phyloP scores from a whole-genome alignment of 2,888 invertebrate genomes.

The Tromatobia lineatoria region DNA sequence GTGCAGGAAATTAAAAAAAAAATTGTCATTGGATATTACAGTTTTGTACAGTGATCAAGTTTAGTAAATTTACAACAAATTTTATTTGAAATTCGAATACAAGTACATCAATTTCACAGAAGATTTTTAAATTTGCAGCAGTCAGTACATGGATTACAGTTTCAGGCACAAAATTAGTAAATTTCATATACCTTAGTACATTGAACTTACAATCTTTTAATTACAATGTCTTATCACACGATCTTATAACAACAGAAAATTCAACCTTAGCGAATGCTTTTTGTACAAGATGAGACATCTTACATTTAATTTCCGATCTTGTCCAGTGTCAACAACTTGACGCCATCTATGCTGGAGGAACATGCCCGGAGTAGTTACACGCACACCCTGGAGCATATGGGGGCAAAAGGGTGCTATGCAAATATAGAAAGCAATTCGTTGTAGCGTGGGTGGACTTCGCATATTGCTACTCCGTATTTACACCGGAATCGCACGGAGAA shows the following conservation, averaged over 20 bases:
- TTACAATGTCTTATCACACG: background rate
- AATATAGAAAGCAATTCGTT: conserved; percentile 37
- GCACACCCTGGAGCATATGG: background rate
- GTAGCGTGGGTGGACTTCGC: conserved; percentile 8
- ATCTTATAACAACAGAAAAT: background rate
- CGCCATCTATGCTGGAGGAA: background rate
- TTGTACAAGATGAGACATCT: background rate
- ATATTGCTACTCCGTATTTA: conserved; percentile 19
- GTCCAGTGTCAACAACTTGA: background rate
- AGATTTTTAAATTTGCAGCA: too few relatives aligned
- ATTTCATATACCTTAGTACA: too few relatives aligned
- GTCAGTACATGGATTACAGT: too few relatives aligned
- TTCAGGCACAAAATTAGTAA: too few relatives aligned
- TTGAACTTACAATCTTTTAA: too few relatives aligned
- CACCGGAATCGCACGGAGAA: conserved; percentile 9
- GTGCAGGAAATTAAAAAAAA: too few relatives aligned
- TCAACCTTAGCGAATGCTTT: background rate
- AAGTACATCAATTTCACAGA: too few relatives aligned
- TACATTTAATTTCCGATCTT: background rate
- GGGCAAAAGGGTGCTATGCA: background rate
- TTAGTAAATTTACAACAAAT: too few relatives aligned
- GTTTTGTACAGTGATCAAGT: too few relatives aligned
- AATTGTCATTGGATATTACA: too few relatives aligned
- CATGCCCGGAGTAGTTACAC: background rate
- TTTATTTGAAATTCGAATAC: too few relatives aligned